Evolutionary conservation across 2,797 vertebrate species (phyloP), one percentile per base, ranked within the genome.

Genomic region (Tiaroga cobitis): DNA sequence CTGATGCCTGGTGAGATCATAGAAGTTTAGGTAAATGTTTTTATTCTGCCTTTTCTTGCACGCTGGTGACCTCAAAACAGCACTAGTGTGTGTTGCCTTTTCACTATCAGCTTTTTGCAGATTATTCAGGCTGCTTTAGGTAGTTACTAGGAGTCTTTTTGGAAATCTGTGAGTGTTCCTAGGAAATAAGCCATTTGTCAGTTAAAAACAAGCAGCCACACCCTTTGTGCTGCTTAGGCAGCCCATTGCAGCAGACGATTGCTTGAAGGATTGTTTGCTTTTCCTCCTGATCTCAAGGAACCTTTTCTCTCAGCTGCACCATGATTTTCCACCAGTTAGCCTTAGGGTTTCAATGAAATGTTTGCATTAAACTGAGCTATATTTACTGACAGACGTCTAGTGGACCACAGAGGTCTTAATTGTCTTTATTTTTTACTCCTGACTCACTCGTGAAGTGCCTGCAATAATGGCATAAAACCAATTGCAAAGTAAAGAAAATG

Each of bases 331-430:
- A 49, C 78, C 65, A 67, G 78, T 86, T 82, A 19, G 83, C 68
- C 81, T 54, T 34, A 21, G 76, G 79, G 46, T 32, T 75, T 59
- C 39, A 51, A 73, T 69, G 68, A 76, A 82, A 69, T 82, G 76
- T 72, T 76, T 87, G 13, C 70, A 41, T 49, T 81, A 68, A 88
- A 86, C 88, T 87, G 87, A 90, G 90, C 90, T 90, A 90, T 79
- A 7, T 51, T 89, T 59, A 79, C 61, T 84, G 65, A 80, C 65
- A 24, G 80, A 43, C 6, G 5, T 63, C 51, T 8, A 43, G 63
- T 76, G 37, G n/a, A 69, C 6, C 61, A 84, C 32, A 29, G 37
- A 65, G 16, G 10, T 69, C 46, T 69, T 41, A 29, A 34, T 56
- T 83, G 34, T 54, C 41, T 68, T 24, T 41, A 32, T 56, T 68